Evolutionary conservation across 1,140 invertebrate genomes (phyloP), one percentile per base, ranked within the genome.

Genomic region (Nebria ingens): DNA sequence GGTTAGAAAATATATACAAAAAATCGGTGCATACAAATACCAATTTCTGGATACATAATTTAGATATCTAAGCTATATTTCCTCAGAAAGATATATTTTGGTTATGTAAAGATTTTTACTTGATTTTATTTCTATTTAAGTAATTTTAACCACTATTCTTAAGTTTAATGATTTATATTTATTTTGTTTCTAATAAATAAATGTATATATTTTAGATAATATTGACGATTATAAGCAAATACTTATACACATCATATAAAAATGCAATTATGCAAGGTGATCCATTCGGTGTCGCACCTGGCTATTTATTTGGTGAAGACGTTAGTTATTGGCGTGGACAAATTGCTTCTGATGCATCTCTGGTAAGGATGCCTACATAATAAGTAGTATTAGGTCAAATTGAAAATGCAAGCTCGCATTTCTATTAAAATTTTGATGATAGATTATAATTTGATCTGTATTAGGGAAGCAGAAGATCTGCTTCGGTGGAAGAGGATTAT

Each of bases 231-330:
- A 17, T 67, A 1, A 62, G 62, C 21, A 61, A 65, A 58, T 58
- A 68, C 22, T 52, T 71, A 40, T 71, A 68, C 53, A 71, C 69
- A 21, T 68, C 69, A 1, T 64, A 61, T 53, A 61, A 65, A 56
- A 71, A 69, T 57, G 64, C 67, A 25, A 57, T 64, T n/a, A 55
- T 71, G 17, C 55, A 69, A 19, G 58, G 59, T 21, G 59, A 65
- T 57, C 54, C 55, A 3, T 56, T 60, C 23, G 67, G 64, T 19
- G 50, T 50, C 20, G 63, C 68, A 9, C 69, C 69, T 19, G 68
- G 69, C n/a, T 71, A 67, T 65, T 57, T 69, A 19, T 69, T 68
- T 49, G 62, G 63, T 0, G n/a, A n/a, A n/a, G n/a, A n/a, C n/a
- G n/a, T n/a, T n/a, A n/a, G n/a, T n/a, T n/a, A n/a, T n/a, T n/a